These are phyloP conservation scores for Musca vetustissima DNA, from an alignment of 1,140 invertebrate genomes.

Conservation along the genomic window DNA sequence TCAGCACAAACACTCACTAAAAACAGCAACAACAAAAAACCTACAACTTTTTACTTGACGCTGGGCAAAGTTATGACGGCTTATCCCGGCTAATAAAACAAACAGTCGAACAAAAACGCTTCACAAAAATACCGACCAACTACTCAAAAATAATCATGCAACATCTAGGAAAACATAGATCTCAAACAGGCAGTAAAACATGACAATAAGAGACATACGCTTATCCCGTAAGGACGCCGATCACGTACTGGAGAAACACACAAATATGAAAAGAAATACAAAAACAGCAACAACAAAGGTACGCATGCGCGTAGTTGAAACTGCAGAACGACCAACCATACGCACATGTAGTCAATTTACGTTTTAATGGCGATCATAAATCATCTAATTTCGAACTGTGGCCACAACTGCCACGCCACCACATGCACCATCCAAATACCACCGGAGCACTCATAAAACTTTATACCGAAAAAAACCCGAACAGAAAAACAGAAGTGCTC, in stretches of 20 bases:
- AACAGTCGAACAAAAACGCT: no score
- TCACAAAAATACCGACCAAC: background rate
- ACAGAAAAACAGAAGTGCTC: slow-evolving; percentile 29
- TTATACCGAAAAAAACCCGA: background rate
- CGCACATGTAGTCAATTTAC: slow-evolving; percentile 26
- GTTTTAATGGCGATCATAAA: slow-evolving; percentile 32
- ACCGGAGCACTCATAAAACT: background rate
- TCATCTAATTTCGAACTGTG: slow-evolving; percentile 30
- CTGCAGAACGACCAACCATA: background rate
- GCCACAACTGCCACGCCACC: background rate
- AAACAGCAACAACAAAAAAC: no score
- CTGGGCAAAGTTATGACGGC: no score
- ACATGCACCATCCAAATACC: background rate
- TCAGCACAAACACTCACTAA: no score
- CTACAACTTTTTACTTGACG: no score
- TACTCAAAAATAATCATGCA: slow-evolving; percentile 1
- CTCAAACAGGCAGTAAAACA: background rate
- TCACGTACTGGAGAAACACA: background rate
- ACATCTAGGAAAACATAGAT: background rate
- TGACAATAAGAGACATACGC: background rate
- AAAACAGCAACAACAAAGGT: background rate
- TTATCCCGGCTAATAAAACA: no score
- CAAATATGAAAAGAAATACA: background rate
- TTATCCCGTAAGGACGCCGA: background rate
- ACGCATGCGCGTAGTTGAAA: background rate